Evolutionary conservation across 2,888 invertebrate species (phyloP), one percentile per base, ranked within the genome.

Genomic region (Drepana falcataria): DNA sequence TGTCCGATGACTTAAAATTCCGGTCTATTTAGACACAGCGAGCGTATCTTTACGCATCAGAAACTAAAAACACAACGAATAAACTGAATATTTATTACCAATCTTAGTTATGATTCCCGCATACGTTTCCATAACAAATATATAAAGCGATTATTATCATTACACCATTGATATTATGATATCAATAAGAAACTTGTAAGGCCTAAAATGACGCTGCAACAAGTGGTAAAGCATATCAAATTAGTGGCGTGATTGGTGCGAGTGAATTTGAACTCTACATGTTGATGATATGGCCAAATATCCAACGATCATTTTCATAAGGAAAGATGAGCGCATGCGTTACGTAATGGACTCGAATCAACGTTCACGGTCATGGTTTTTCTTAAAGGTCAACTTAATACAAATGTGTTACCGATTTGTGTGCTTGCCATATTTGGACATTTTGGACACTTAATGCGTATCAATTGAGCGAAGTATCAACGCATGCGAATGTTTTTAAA

Each of bases 361-460:
- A 77, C 73, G 77, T 81, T 85, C 87, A 88, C 81, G 88, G 86
- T 87, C 89, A 89, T 73, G 85, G 85, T 73, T 51, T 76, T 79
- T 74, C 73, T 75, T 75, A 76, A 85, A 87, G 87, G 86, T 86
- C 87, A 79, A 73, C 77, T 69, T 71, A 34, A 51, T 34, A 40
- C 44, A 44, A 9, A 44, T 44, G 44, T 44, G 44, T 9, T 44
- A 44, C 44, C 9, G 7, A 44, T 44, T 44, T 44, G 44, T 44
- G 5, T 44, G 9, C 44, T 44, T 9, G 44, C 7, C 9, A 44
- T 3, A 9, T 37, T 4, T 37, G 37, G 4, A 4, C 0, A 21
- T 21, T 40, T 40, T 40, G 40, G 40, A 44, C 6, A 44, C 44
- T 44, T 44, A 9, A 21, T 40, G 21, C 33, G 40, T 51, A 3